phyloP scores from a whole-genome alignment of 2,113 vertebrate genomes.

The Podarcis cretensis region DNA sequence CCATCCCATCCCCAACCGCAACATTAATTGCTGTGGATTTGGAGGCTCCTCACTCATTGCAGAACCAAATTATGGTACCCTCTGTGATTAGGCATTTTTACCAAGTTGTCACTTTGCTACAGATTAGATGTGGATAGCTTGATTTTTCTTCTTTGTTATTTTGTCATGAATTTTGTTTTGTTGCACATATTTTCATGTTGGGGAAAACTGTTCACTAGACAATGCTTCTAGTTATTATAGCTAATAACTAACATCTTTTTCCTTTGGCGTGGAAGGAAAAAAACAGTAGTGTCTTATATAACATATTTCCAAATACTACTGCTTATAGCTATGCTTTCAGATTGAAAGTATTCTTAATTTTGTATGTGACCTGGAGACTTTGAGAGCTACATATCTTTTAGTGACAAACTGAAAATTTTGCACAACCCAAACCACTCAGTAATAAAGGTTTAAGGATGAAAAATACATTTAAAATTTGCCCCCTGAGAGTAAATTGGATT shows the following conservation, averaged over 20 bases:
- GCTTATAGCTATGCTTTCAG: constrained; percentile 31
- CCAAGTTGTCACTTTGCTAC: background rate
- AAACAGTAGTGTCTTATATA: constrained; percentile 25
- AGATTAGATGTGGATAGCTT: accelerated
- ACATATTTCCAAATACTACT: constrained; percentile 16
- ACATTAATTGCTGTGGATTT: background rate
- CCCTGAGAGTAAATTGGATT: background rate
- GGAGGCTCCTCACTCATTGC: background rate
- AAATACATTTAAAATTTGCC: background rate
- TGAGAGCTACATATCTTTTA: background rate
- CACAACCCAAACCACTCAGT: background rate
- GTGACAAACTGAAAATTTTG: constrained; percentile 19
- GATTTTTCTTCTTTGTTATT: background rate
- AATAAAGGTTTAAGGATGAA: background rate
- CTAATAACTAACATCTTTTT: background rate
- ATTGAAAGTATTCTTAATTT: constrained; percentile 6
- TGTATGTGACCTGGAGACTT: background rate
- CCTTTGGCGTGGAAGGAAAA: constrained; percentile 34
- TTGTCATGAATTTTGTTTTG: background rate
- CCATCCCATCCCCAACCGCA: background rate
- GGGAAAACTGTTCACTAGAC: background rate
- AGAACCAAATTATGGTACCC: background rate
- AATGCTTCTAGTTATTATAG: accelerated
- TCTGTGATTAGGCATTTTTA: background rate
- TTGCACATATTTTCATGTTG: background rate